Conservation (phyloP, 2,888 invertebrate genomes). For the Ceraclea dissimilis region DNA sequence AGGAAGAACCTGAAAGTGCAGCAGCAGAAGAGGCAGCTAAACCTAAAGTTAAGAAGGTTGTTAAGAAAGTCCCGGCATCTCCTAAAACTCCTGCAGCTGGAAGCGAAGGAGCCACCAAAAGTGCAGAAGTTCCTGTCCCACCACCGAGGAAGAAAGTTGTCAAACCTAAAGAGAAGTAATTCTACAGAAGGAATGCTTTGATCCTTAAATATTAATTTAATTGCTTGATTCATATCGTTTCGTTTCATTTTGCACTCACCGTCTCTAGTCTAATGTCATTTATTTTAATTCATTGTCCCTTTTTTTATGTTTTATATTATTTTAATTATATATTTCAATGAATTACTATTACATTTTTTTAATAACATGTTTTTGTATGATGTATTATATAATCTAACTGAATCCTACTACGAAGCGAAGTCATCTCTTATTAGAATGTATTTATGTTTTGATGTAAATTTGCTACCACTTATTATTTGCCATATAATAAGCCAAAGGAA, state of each 20-base stretch:
- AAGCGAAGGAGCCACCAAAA: conserved; percentile 11
- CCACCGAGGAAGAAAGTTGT: conserved; percentile 50
- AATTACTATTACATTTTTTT: too few relatives aligned
- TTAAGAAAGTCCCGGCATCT: conserved; percentile 40
- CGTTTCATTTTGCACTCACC: conserved; percentile 1
- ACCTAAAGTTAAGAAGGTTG: conserved; percentile 45
- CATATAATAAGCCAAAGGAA: conserved; percentile 21
- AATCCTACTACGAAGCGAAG: conserved; percentile 12
- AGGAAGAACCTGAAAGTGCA: conserved; percentile 22
- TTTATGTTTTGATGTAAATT: not conserved
- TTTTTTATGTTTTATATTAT: too few relatives aligned
- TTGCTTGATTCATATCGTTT: not conserved
- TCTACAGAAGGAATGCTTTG: not conserved
- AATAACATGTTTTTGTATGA: conserved; percentile 5
- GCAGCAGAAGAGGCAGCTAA: conserved; percentile 18
- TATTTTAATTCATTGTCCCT: conserved; percentile 5
- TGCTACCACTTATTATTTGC: not conserved
- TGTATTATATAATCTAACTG: conserved; percentile 14
- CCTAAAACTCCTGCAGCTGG: conserved; percentile 32
- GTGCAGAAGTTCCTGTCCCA: conserved; percentile 42
- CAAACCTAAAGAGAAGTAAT: conserved; percentile 44
- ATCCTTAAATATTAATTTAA: not conserved
- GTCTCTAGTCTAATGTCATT: conserved; percentile 17
- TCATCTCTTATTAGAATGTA: conserved; percentile 20
- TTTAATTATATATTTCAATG: too few relatives aligned